Conservation (phyloP, 2,797 vertebrate species). For the Hapalemur alaotrensis region DNA sequence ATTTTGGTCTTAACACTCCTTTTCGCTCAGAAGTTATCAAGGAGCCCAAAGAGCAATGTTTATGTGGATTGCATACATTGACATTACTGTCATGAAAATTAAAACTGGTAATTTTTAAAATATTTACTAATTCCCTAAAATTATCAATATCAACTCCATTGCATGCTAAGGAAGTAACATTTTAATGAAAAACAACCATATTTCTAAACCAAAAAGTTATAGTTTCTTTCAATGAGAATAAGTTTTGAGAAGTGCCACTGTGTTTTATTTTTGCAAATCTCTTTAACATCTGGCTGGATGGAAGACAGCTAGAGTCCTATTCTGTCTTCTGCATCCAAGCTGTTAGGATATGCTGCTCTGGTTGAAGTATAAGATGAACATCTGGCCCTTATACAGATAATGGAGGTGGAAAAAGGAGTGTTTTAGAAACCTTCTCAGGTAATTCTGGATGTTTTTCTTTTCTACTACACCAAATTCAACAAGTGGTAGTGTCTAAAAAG, state of each 20-base stretch:
- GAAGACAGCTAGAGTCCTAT: not conserved
- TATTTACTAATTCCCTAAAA: not conserved
- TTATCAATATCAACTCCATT: not conserved
- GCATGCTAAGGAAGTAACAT: not conserved
- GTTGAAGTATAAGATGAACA: not conserved
- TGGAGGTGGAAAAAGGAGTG: not conserved
- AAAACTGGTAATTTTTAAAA: not conserved
- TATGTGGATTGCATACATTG: not conserved
- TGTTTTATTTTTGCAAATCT: not conserved
- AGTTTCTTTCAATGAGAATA: not conserved
- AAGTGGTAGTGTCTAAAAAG: not conserved
- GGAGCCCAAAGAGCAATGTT: not conserved
- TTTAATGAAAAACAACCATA: not conserved
- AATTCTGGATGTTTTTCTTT: not conserved
- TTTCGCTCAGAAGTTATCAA: too few relatives aligned
- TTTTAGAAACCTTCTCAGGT: not conserved
- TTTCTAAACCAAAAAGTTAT: not conserved
- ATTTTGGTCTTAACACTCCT: not conserved
- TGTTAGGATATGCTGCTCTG: not conserved
- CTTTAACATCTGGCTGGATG: not conserved
- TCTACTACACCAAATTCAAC: not conserved
- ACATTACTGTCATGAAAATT: not conserved
- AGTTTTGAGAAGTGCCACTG: not conserved
- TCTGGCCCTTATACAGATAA: not conserved
- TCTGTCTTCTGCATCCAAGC: not conserved